Conservation (phyloP, 2,888 invertebrate species). For the Cistogaster globosa region DNA sequence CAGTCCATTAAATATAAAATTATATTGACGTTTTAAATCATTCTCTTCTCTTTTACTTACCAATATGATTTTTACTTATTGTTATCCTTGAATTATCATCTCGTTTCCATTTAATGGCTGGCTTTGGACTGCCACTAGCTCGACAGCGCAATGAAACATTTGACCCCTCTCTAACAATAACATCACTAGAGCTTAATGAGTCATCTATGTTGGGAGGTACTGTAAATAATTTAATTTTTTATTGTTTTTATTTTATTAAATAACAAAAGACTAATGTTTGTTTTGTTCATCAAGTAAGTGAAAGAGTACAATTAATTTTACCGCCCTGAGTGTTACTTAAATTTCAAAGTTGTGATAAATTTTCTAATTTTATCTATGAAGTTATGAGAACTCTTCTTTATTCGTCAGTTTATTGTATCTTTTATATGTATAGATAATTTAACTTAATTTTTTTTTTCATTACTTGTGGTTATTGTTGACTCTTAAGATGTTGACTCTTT, state of each 20-base stretch:
- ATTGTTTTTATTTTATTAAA: background rate
- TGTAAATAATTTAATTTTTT: constrained; percentile 83
- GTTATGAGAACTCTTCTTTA: background rate
- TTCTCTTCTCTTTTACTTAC: constrained; percentile 83
- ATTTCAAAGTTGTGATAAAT: background rate
- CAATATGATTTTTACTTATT: constrained; percentile 92
- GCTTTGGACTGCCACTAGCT: constrained; percentile 94
- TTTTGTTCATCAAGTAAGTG: constrained; percentile 1
- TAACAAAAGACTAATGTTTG: background rate
- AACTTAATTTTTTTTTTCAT: constrained; percentile 29
- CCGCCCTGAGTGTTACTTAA: background rate
- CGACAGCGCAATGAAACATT: constrained; percentile 94
- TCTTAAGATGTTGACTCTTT: constrained; percentile 65
- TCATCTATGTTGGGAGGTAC: constrained; percentile 97
- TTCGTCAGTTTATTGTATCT: background rate
- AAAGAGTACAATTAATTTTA: constrained; percentile 45
- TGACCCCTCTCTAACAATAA: constrained; percentile 94
- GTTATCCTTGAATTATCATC: constrained; percentile 94
- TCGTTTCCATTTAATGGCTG: constrained; percentile 95
- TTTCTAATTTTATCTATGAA: background rate
- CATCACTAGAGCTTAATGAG: constrained; percentile 93
- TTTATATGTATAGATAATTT: background rate
- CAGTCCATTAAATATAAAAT: background rate
- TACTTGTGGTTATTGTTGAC: constrained; percentile 49
- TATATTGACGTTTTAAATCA: background rate